A percentile compares a stretch with the other conserved stretches of the same genome.
These are phyloP conservation scores for Stichopus horrens DNA, from an alignment of 53 echinoderm and acorn worm genomes.

Conservation along the genomic window DNA sequence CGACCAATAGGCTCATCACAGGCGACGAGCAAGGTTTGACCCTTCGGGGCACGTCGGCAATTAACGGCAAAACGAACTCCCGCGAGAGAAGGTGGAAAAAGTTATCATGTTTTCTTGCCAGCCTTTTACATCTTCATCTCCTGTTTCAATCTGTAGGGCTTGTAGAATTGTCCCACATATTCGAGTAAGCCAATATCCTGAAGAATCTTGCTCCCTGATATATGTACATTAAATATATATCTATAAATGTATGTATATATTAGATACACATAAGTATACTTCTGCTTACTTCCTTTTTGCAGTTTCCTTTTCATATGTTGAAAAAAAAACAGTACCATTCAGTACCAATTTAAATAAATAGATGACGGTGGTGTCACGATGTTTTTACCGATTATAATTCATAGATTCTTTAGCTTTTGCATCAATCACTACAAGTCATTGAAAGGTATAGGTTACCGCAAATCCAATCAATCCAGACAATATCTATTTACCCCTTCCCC, in stretches of 20 bases:
- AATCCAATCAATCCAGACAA: background rate
- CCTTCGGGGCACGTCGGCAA: constrained; percentile 47
- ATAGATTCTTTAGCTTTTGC: no score
- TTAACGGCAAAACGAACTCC: constrained; percentile 39
- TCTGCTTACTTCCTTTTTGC: no score
- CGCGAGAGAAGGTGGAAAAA: constrained; percentile 44
- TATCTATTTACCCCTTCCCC: background rate
- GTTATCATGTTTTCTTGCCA: constrained; percentile 38
- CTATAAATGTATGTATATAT: no score
- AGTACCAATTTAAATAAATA: constrained; percentile 38
- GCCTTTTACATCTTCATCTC: constrained; percentile 27
- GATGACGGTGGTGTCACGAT: background rate
- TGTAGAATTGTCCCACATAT: constrained; percentile 34
- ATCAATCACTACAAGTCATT: background rate
- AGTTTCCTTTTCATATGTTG: background rate
- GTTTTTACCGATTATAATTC: no score
- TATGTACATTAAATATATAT: background rate
- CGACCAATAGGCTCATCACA: constrained; percentile 46
- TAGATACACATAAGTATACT: no score
- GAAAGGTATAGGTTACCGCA: background rate
- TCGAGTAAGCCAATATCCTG: constrained; percentile 29
- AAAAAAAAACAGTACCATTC: constrained; percentile 1
- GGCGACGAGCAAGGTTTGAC: constrained; percentile 24
- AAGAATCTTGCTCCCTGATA: constrained; percentile 17
- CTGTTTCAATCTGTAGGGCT: constrained; percentile 36